Conservation (phyloP, 2,888 invertebrate genomes). For the Tenodera sinensis region DNA sequence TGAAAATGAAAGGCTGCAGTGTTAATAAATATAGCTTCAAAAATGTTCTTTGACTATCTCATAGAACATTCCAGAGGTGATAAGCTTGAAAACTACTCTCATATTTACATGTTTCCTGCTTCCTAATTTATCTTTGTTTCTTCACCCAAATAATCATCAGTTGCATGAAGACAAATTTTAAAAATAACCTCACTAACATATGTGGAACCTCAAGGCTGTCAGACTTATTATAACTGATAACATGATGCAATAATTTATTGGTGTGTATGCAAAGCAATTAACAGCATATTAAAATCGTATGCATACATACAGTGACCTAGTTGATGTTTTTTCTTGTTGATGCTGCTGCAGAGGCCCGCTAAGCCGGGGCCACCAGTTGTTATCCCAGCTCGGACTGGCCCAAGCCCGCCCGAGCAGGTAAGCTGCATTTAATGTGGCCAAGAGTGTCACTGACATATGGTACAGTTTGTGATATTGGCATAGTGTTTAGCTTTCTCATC, state of each 20-base stretch:
- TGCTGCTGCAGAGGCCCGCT: constrained; percentile 49
- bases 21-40: too few relatives aligned
- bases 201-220: too few relatives aligned
- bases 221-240: not conserved
- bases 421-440: constrained; percentile 36
- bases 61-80: too few relatives aligned
- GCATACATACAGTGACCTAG: constrained; percentile 40
- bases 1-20: too few relatives aligned
- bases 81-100: too few relatives aligned
- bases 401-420: constrained; percentile 55
- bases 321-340: constrained; percentile 7
- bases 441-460: not conserved
- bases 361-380: constrained; percentile 52
- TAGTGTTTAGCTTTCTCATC: constrained; percentile 37
- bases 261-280: not conserved
- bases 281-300: constrained; percentile 11
- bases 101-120: not conserved
- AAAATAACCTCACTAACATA: not conserved
- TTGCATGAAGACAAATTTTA: not conserved
- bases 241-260: not conserved
- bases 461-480: constrained; percentile 30
- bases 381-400: constrained; percentile 48
- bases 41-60: too few relatives aligned
- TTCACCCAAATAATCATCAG: not conserved
- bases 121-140: not conserved